Conservation (phyloP, 2,797 vertebrate genomes). For the Takifugu ocellatus region DNA sequence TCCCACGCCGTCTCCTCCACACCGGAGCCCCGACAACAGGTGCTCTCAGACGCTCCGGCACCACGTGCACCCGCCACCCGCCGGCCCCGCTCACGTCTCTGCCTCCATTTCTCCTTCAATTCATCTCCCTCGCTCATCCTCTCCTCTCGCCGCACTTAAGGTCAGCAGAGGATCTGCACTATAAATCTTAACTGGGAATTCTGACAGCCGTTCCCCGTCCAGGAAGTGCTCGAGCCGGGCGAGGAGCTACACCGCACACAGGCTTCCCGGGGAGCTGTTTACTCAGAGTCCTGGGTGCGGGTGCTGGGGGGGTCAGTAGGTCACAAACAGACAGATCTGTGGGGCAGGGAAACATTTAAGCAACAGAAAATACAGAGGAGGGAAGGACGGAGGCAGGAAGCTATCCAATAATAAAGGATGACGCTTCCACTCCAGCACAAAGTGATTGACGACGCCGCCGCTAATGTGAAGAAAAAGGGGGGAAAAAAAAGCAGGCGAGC, state of each 20-base stretch:
- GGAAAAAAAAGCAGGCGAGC: too few relatives aligned
- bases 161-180: constrained; percentile 51
- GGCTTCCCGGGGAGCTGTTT: constrained; percentile 44
- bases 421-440: too few relatives aligned
- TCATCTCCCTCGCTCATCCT: constrained; percentile 42
- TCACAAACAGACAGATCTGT: constrained; percentile 55
- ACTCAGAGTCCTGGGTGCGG: constrained; percentile 39
- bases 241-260: constrained; percentile 24
- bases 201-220: constrained; percentile 61
- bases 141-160: constrained; percentile 47
- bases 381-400: constrained; percentile 22
- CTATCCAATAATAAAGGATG: too few relatives aligned
- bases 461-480: too few relatives aligned
- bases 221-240: constrained; percentile 47
- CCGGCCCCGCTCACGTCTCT: constrained; percentile 30
- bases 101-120: constrained; percentile 35
- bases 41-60: constrained; percentile 35
- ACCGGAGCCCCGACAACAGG: constrained; percentile 43
- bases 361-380: constrained; percentile 6
- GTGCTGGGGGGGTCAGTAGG: constrained; percentile 30
- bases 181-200: constrained; percentile 63
- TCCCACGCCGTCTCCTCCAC: constrained; percentile 56
- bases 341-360: background rate
- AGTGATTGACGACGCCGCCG: too few relatives aligned
- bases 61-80: constrained; percentile 35